Base-by-base conservation (phyloP, 30 jellyfish, hydroid and myxozoan species). In the Rhopilema esculentum region DNA sequence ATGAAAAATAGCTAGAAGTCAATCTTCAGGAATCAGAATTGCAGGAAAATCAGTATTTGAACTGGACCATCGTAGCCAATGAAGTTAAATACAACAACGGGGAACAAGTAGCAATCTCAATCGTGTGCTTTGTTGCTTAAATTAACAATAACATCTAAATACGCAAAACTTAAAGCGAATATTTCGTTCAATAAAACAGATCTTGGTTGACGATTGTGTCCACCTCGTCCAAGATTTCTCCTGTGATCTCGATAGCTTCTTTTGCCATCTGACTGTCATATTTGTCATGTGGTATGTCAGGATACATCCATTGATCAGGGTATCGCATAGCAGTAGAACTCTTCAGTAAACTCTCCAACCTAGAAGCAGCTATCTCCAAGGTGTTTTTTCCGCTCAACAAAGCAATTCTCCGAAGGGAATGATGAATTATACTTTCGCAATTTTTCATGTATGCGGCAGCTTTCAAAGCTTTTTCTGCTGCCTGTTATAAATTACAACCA, bases 401-500 rank as follows among this genome's bases (percentile, higher is more conserved):
- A 2, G 92, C 72, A 24, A 48, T 51, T 8, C 22, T 0, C 25
- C 25, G 22, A 20, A 77, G 75, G n/a, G 22, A 8, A 61, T 69
- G 67, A 6, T 68, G 66, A 1, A 24, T 85, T 52, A 30, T 61
- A 9, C 53, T 23, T 29, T 69, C 57, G 28, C 81, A 76, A 70
- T 91, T 85, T 6, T 27, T 71, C 75, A 62, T 85, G 86, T 69
- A 84, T 25, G 40, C 82, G 2, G 93, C 97, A 24, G 97, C 91
- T 75, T 77, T 84, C 61, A 91, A 52, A 7, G 88, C 89, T 49
- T 91, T 91, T 64, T 83, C 91, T 24, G 97, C 86, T 8, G 95
- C 97, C 97, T 91, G 66, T 23, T 16, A 52, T 21, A 68, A 51
- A 25, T 6, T 66, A 7, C 32, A 15, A 25, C 16, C 21, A 66